Conservation (phyloP, 2,888 invertebrate genomes). For the Dastarcus helophoroides region DNA sequence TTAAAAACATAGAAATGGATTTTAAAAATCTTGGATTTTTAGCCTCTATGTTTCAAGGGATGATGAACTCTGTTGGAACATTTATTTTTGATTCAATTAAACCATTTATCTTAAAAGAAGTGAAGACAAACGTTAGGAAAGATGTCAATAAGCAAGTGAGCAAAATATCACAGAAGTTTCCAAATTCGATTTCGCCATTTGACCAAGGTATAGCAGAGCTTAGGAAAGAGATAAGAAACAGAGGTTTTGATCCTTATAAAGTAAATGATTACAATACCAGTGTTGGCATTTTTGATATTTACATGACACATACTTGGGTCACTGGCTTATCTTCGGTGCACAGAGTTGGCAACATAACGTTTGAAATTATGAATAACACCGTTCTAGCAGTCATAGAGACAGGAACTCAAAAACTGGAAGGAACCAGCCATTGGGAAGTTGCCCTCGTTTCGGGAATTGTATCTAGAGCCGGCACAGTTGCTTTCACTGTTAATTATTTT, state of each 20-base stretch:
- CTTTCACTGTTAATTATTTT: constrained; percentile 70
- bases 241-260: constrained; percentile 64
- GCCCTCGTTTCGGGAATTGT: constrained; percentile 54
- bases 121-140: constrained; percentile 59
- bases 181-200: constrained; percentile 75
- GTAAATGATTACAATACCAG: constrained; percentile 63
- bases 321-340: constrained; percentile 72
- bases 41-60: constrained; percentile 51
- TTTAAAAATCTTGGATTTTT: constrained; percentile 74
- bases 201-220: constrained; percentile 72
- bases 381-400: constrained; percentile 56
- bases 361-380: constrained; percentile 61
- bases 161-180: constrained; percentile 60
- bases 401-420: constrained; percentile 69
- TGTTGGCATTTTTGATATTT: constrained; percentile 56
- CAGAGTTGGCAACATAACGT: constrained; percentile 65
- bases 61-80: constrained; percentile 71
- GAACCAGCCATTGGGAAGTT: constrained; percentile 69
- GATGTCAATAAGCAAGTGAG: constrained; percentile 65
- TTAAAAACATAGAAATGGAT: constrained; percentile 63
- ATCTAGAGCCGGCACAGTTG: constrained; percentile 58
- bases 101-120: constrained; percentile 68
- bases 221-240: constrained; percentile 52
- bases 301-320: constrained; percentile 64
- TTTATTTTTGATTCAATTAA: constrained; percentile 80